These are phyloP conservation scores for Ochropleura leucogaster DNA, from an alignment of 2,888 invertebrate genomes.

Conservation along the genomic window DNA sequence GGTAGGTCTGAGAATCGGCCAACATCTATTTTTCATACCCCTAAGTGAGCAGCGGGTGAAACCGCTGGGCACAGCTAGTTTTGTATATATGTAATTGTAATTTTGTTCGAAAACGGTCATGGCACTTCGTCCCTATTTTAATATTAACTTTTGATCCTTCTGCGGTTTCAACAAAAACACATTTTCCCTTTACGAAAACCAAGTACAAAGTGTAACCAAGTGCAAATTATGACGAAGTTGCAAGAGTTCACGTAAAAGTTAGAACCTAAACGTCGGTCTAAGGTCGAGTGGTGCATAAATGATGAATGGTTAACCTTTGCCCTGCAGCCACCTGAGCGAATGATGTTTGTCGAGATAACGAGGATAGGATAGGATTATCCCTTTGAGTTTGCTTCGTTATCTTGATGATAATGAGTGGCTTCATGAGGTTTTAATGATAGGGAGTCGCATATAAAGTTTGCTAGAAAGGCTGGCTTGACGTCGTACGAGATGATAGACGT, in stretches of 20 bases:
- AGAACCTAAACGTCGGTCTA: slow-evolving; percentile 14
- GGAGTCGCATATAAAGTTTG: not conserved
- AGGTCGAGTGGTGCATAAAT: slow-evolving; percentile 42
- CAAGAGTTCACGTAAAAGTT: slow-evolving; percentile 12
- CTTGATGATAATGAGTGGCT: slow-evolving; percentile 5
- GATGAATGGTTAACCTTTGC: slow-evolving; percentile 46
- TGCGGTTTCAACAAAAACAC: not conserved
- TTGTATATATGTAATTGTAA: too few relatives aligned
- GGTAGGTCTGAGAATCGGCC: too few relatives aligned
- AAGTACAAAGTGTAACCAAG: too few relatives aligned
- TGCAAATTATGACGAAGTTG: not conserved
- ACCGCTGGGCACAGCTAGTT: too few relatives aligned
- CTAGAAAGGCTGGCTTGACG: too few relatives aligned
- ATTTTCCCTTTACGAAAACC: not conserved
- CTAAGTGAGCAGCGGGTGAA: too few relatives aligned
- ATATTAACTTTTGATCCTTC: too few relatives aligned
- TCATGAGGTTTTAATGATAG: not conserved
- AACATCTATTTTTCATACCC: too few relatives aligned
- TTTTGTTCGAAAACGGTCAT: too few relatives aligned
- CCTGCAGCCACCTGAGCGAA: slow-evolving; percentile 32
- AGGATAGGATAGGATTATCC: slow-evolving; percentile 23
- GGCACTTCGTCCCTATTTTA: not conserved
- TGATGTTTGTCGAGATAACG: slow-evolving; percentile 26
- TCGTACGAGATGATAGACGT: too few relatives aligned
- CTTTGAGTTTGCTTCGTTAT: slow-evolving; percentile 17